Evolutionary conservation across 1,140 invertebrate species (phyloP).

Genomic region (Formica exsecta): DNA sequence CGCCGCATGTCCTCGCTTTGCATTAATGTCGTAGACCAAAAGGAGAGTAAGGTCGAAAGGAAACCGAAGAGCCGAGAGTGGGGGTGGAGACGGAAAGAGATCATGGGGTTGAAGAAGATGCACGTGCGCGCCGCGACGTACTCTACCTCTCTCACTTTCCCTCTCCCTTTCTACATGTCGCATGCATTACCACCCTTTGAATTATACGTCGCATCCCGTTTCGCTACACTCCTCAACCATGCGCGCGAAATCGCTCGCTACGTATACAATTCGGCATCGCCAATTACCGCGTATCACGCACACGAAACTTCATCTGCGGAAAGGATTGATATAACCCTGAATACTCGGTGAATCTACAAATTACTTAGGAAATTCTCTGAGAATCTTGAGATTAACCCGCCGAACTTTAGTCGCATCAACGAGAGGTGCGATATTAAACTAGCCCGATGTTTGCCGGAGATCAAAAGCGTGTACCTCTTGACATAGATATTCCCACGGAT

Average conservation of each 20-base stretch:
- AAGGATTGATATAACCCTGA: conserved; percentile 48
- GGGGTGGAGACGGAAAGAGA: conserved; percentile 30
- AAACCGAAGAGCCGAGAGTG: background rate
- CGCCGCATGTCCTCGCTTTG: conserved; percentile 76
- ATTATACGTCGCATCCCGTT: background rate
- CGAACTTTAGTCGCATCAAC: conserved; percentile 37
- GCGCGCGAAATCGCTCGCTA: background rate
- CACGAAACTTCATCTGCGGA: conserved; percentile 36
- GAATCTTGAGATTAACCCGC: conserved; percentile 55
- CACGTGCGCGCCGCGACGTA: conserved; percentile 24
- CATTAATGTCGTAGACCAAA: conserved; percentile 73
- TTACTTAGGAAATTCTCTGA: conserved; percentile 55
- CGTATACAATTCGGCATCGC: background rate
- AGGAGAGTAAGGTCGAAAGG: conserved; percentile 14
- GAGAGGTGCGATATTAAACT: conserved; percentile 51
- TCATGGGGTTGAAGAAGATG: conserved; percentile 43
- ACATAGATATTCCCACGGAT: background rate
- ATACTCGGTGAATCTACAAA: conserved; percentile 35
- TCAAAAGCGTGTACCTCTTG: conserved; percentile 20
- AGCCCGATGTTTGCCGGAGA: conserved; percentile 27
- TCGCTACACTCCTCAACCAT: background rate
- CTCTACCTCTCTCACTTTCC: background rate
- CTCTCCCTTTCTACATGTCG: background rate
- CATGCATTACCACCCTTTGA: conserved; percentile 61
- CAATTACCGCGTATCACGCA: conserved; percentile 46